These are phyloP conservation scores for Lithobates sylvaticus DNA, from an alignment of 2,797 vertebrate genomes.

Conservation along the genomic window DNA sequence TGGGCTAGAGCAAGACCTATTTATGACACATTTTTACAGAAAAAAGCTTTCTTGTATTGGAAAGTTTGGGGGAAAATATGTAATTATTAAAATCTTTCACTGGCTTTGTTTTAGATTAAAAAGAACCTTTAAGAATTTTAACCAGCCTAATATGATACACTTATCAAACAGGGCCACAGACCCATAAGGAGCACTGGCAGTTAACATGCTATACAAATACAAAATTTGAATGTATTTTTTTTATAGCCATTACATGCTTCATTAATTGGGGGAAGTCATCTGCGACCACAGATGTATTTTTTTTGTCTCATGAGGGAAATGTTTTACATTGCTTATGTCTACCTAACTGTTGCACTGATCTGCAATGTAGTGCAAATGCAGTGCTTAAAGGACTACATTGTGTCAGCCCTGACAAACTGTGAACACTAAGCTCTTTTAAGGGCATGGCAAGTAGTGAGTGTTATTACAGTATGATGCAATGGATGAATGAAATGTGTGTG, in stretches of 20 bases:
- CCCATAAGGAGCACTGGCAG: slow-evolving; percentile 19
- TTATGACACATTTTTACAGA: background rate
- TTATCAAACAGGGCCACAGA: background rate
- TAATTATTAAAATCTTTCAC: background rate
- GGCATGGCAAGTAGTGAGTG: slow-evolving; percentile 12
- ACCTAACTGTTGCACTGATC: slow-evolving; percentile 10
- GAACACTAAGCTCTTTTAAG: slow-evolving; percentile 34
- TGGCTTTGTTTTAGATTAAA: background rate
- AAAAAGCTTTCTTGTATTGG: background rate
- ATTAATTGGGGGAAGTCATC: slow-evolving; percentile 11
- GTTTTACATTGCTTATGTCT: slow-evolving; percentile 13
- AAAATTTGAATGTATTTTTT: slow-evolving; percentile 54
- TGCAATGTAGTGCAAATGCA: slow-evolving; percentile 12
- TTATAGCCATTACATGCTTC: slow-evolving; percentile 44
- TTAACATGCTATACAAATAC: slow-evolving; percentile 24
- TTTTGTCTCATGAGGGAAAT: slow-evolving; percentile 7
- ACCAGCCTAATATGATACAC: background rate
- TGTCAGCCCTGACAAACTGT: slow-evolving; percentile 53
- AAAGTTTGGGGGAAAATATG: background rate
- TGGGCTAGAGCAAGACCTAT: too few relatives aligned
- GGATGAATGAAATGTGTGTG: slow-evolving; percentile 53
- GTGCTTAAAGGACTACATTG: slow-evolving; percentile 21
- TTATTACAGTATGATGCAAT: slow-evolving; percentile 15
- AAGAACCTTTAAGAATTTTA: background rate
- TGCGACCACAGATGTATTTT: slow-evolving; percentile 22